Evolutionary conservation across 92 coral and sea anemone genomes (phyloP).

Genomic region (Montipora capitata): DNA sequence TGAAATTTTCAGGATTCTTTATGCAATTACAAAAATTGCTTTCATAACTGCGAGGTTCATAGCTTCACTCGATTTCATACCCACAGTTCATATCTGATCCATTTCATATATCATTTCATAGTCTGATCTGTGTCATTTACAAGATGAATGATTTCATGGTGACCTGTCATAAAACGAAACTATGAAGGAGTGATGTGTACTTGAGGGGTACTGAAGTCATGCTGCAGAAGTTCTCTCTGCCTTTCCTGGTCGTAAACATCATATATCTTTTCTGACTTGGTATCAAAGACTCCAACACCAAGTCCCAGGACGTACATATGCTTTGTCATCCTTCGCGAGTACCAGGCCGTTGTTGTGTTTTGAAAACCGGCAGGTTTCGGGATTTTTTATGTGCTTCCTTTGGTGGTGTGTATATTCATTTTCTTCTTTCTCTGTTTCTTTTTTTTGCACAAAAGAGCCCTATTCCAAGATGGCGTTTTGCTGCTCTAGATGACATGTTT

Average conservation of each 20-base stretch:
- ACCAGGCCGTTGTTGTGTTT: slow-evolving; percentile 41
- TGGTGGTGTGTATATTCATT: slow-evolving; percentile 68
- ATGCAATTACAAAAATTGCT: no score
- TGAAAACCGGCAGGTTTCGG: slow-evolving; percentile 16
- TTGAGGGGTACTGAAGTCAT: slow-evolving; percentile 63
- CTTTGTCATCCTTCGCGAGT: slow-evolving; percentile 70
- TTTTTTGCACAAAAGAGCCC: slow-evolving; percentile 71
- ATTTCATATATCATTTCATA: no score
- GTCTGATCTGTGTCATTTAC: slow-evolving; percentile 30
- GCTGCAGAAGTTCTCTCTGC: slow-evolving; percentile 74
- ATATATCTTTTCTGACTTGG: slow-evolving; percentile 45
- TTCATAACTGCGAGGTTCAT: no score
- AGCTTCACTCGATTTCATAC: no score
- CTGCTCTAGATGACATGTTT: slow-evolving; percentile 44
- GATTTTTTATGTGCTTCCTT: slow-evolving; percentile 51
- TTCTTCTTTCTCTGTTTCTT: slow-evolving; percentile 41
- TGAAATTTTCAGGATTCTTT: no score
- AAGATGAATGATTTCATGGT: not conserved
- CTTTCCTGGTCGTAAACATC: slow-evolving; percentile 57
- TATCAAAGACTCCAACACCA: slow-evolving; percentile 56
- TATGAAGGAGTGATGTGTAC: slow-evolving; percentile 68
- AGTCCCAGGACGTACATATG: slow-evolving; percentile 70
- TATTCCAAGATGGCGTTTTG: slow-evolving; percentile 55
- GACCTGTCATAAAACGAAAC: slow-evolving; percentile 64
- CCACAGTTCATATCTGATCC: no score